Base-by-base conservation (phyloP, 2,797 vertebrate species). In the Phrynocephalus forsythii region DNA sequence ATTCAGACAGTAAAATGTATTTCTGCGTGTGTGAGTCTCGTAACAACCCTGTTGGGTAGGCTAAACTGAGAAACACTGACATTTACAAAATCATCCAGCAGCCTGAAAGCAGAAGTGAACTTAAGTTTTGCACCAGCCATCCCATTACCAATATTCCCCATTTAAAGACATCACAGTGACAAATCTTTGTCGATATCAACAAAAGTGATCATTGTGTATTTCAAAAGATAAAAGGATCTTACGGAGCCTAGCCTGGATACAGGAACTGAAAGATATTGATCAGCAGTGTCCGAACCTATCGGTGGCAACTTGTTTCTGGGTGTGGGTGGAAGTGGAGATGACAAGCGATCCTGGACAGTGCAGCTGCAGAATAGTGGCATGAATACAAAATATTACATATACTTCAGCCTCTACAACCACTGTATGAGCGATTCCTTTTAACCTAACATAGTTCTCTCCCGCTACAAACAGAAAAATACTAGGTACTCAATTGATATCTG, bases 251-350 rank as follows among this genome's bases (percentile, higher is more conserved):
- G 93, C 22, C 91, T 96, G 24, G 93, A 69, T 86, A 66, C 94
- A 24, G 96, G 94, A 71, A 89, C 30, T 13, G 91, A 90, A 79
- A 89, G 28, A 52, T 75, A 91, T 0, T 94, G 96, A 73, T 97
- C 97, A 66, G 87, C 86, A 60, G 85, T 30, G 44, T 97, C 97
- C 0, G 94, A 86, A 52, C 94, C 94, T 93, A 98, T 96, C 0
- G 96, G 96, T 73, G 97, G 97, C 56, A 98, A 94, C 89, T 95
- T 96, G 92, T 91, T 97, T 82, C 91, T 33, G 22, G 88, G 63
- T 20, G 88, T 79, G 81, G 89, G 93, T 15, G 63, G 86, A 3
- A 75, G 44, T 38, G 94, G 94, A 89, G 96, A 95, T n/a, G 95
- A 92, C 26, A 95, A 50, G 78, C 8, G 91, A 89, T 96, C 96